Evolutionary conservation across 2,113 vertebrate species (phyloP), one percentile per base, ranked within the genome.

Genomic region (Fregetta grallaria): DNA sequence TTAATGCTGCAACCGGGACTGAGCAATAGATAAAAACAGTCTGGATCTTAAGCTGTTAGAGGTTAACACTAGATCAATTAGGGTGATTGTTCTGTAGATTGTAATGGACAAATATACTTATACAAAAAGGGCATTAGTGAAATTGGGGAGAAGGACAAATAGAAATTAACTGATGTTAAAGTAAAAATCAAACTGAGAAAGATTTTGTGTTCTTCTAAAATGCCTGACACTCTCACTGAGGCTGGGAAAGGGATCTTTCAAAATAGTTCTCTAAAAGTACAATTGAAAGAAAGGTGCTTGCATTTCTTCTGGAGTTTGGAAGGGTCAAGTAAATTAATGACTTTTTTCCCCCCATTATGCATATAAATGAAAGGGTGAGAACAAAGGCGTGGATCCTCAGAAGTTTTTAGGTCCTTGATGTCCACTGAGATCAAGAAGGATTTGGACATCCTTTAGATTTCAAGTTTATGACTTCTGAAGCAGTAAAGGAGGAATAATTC

Each of bases 61-160:
- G 98, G 97, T 98, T 98, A 98, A 97, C 40, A 6, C 92, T 92
- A 58, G 95, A 98, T 98, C 97, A 98, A 98, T 98, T 98, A 98
- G 97, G 97, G 96, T 97, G 98, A 98, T 98, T 98, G 98, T 98
- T 97, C 97, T 96, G 96, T 94, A 94, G 98, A 98, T 98, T 96
- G 96, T 94, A 95, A 94, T 96, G 96, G 98, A 97, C 98, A 98
- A 97, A 97, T 87, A 93, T 92, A 94, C 34, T 53, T 86, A 78
- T 88, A 98, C 96, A 92, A 84, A 97, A 91, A 92, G 92, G 93
- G 90, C 96, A 96, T 98, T 94, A 97, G 97, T 97, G 96, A 96
- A 97, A 93, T 84, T 94, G 96, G 91, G 92, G 89, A 94, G 88
- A 80, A 86, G 96, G 98, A 97, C 97, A 97, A 98, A 97, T 95